Percentiles rank a stretch among this genome's conserved stretches.
phyloP scores from a whole-genome alignment of 1,140 invertebrate species.

The Cotesia chilonis region DNA sequence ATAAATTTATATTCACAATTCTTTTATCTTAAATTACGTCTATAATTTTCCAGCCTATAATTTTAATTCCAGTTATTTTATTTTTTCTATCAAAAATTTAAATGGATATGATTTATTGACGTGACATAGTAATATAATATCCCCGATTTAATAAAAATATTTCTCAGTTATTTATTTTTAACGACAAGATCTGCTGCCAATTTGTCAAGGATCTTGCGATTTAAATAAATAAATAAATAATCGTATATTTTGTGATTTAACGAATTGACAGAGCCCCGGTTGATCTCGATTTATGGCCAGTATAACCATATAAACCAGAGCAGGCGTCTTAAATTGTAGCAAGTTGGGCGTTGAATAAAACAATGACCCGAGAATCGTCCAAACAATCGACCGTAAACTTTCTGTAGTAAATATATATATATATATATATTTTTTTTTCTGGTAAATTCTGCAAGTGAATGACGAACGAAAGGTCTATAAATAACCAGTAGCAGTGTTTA shows the following conservation, averaged over 20 bases:
- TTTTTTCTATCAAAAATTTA: too few relatives aligned
- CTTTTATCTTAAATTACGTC: too few relatives aligned
- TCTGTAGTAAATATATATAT: not conserved
- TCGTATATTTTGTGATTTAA: too few relatives aligned
- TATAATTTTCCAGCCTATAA: too few relatives aligned
- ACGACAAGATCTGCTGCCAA: not conserved
- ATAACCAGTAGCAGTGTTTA: not conserved
- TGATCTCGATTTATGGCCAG: not conserved
- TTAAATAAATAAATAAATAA: too few relatives aligned
- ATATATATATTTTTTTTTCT: not conserved
- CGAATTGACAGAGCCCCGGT: not conserved
- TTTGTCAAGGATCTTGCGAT: not conserved
- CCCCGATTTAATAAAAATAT: not conserved
- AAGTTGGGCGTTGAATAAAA: conserved; percentile 10
- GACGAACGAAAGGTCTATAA: not conserved
- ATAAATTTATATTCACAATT: too few relatives aligned
- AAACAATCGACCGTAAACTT: conserved; percentile 1
- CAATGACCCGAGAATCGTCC: not conserved
- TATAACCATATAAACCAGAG: not conserved
- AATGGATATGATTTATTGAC: not conserved
- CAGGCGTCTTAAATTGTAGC: not conserved
- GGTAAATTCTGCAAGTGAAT: not conserved
- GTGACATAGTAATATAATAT: not conserved
- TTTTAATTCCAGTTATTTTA: too few relatives aligned
- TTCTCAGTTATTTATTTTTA: not conserved